Evolutionary conservation across 2,888 invertebrate genomes (phyloP).

Genomic region (Entomobrya multifasciata): DNA sequence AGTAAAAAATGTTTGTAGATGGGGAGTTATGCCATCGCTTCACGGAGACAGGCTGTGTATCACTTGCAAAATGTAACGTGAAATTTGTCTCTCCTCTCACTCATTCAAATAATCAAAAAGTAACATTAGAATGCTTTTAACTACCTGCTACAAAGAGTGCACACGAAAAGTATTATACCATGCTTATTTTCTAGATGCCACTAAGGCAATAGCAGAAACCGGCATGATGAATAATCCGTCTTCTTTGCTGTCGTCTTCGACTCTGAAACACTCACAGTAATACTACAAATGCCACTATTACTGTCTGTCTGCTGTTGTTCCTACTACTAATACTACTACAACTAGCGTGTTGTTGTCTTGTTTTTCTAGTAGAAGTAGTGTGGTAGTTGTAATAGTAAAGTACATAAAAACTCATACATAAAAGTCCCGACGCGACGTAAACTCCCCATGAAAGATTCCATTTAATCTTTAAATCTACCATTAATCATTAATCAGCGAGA

Average conservation of each 20-base stretch:
- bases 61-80: not conserved
- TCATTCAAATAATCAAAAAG: not conserved
- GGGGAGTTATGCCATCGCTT: not conserved
- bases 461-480: conserved; percentile 72
- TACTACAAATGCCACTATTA: conserved; percentile 3
- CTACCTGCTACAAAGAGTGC: not conserved
- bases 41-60: no score
- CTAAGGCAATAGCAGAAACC: not conserved
- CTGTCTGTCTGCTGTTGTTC: conserved; percentile 30
- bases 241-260: conserved; percentile 28
- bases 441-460: conserved; percentile 71
- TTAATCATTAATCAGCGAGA: conserved; percentile 68
- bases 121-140: conserved; percentile 34
- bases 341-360: conserved; percentile 7
- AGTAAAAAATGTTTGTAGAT: not conserved
- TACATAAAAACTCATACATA: conserved; percentile 48
- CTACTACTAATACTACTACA: not conserved
- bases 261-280: not conserved
- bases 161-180: not conserved
- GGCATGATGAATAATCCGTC: conserved; percentile 30
- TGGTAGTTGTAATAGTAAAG: conserved; percentile 26
- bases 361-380: conserved; percentile 9
- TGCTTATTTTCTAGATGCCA: no score
- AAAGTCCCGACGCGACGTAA: conserved; percentile 66
- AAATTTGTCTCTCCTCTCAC: not conserved